A percentile compares a stretch with the other conserved stretches of the same genome.
Conservation (phyloP, 1,140 invertebrate species). For the Harlomillsia oculata region DNA sequence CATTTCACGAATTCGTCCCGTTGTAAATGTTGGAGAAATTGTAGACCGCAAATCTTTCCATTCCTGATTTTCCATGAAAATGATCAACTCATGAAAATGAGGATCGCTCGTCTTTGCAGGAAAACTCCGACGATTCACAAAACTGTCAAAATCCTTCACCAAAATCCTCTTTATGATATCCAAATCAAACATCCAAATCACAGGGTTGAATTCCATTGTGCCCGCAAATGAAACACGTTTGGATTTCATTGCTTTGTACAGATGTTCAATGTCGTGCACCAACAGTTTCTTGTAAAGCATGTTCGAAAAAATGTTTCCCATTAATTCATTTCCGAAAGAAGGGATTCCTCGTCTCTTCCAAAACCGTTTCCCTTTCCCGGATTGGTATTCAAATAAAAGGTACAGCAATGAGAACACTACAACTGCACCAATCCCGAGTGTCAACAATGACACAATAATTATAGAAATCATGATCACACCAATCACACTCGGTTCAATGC, state of each 20-base stretch:
- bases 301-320: not conserved
- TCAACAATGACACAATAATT: too few relatives aligned
- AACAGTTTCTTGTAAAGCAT: conserved; percentile 2
- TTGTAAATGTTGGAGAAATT: conserved; percentile 18
- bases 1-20: conserved; percentile 11
- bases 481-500: too few relatives aligned
- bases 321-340: not conserved
- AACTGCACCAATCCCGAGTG: too few relatives aligned
- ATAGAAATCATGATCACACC: too few relatives aligned
- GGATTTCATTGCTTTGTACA: conserved; percentile 2
- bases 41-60: not conserved
- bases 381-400: too few relatives aligned
- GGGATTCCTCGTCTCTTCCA: conserved; percentile 3
- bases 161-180: conserved; percentile 37
- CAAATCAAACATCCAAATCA: conserved; percentile 35
- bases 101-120: not conserved
- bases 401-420: too few relatives aligned
- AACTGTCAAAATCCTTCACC: conserved; percentile 39
- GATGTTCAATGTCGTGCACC: too few relatives aligned
- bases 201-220: conserved; percentile 21
- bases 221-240: conserved; percentile 1
- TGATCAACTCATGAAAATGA: not conserved
- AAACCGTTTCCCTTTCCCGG: too few relatives aligned
- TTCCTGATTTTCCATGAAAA: not conserved
- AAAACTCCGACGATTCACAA: conserved; percentile 32